Evolutionary conservation across 2,113 vertebrate species (phyloP), one percentile per base, ranked within the genome.

Genomic region (Tenebrosternarchus preto): DNA sequence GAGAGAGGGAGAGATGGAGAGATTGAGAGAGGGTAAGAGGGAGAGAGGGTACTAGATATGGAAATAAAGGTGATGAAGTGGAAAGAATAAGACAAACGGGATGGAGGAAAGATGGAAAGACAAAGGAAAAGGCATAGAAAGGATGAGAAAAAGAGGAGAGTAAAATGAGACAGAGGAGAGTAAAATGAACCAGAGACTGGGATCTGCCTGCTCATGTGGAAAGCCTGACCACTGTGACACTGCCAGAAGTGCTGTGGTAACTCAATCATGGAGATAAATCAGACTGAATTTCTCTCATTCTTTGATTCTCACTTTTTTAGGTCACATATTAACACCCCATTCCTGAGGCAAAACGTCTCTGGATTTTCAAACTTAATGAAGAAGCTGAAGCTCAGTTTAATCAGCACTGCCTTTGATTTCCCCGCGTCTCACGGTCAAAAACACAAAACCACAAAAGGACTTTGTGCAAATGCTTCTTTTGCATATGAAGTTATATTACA

Each of bases 1-100:
- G 56, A 36, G 29, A 59, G 33, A 31, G 56, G 59, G 25, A n/a
- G 31, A 24, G 59, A 68, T 78, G 55, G 68, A 77, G 25, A 78
- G n/a, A n/a, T n/a, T n/a, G 36, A 67, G 27, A n/a, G 25, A n/a
- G 66, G 84, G 88, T 78, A 73, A 78, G 39, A 36, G 80, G 82
- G 56, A 36, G 29, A 59, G 33, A 31, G 56, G 59, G 25, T n/a
- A 56, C n/a, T 25, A n/a, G 31, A 24, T 67, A 68, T 78, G 55
- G 68, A 77, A 31, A 78, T 67, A 85, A 70, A 87, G 80, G 85
- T 86, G 86, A 79, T 83, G 87, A 53, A 20, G 46, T 24, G n/a
- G 50, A 29, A 61, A 17, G 80, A 46, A 50, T 66, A 83, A 79
- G 29, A 39, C 78, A 78, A 82, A 80, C 50, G 6, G 68, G 76